Conservation (phyloP, 1,140 invertebrate species). For the Whitmania pigra region DNA sequence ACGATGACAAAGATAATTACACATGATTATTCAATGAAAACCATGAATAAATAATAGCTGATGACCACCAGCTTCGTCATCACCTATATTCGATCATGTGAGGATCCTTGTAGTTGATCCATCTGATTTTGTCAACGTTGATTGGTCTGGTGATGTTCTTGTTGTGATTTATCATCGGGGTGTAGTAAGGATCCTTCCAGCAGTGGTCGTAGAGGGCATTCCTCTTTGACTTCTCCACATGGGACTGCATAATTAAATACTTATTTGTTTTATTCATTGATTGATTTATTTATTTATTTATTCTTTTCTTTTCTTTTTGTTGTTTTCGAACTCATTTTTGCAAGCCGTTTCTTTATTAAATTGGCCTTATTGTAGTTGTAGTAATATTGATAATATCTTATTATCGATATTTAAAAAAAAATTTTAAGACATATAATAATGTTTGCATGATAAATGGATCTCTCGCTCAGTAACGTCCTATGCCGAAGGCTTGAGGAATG, state of each 20-base stretch:
- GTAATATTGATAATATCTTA: no score
- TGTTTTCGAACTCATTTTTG: no score
- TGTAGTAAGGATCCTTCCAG: slow-evolving; percentile 8
- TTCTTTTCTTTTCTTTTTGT: no score
- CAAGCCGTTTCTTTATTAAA: no score
- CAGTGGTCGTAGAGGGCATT: not conserved
- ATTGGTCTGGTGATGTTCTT: not conserved
- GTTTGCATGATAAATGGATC: no score
- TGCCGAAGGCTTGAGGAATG: no score
- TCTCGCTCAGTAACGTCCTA: no score
- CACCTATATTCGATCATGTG: slow-evolving; percentile 1
- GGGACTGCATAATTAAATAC: not conserved
- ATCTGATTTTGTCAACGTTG: not conserved
- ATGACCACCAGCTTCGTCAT: not conserved
- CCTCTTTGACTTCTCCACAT: not conserved
- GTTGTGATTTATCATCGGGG: not conserved
- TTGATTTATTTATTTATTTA: no score
- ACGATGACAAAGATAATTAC: not conserved
- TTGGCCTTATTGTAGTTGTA: no score
- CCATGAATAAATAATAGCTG: not conserved
- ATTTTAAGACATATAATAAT: no score
- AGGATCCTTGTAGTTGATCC: slow-evolving; percentile 1
- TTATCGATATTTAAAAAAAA: no score
- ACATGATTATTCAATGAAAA: not conserved
- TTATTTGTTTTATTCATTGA: no score